Evolutionary conservation across 1,140 invertebrate species (phyloP), one percentile per base, ranked within the genome.

Genomic region (Halyomorpha halys): DNA sequence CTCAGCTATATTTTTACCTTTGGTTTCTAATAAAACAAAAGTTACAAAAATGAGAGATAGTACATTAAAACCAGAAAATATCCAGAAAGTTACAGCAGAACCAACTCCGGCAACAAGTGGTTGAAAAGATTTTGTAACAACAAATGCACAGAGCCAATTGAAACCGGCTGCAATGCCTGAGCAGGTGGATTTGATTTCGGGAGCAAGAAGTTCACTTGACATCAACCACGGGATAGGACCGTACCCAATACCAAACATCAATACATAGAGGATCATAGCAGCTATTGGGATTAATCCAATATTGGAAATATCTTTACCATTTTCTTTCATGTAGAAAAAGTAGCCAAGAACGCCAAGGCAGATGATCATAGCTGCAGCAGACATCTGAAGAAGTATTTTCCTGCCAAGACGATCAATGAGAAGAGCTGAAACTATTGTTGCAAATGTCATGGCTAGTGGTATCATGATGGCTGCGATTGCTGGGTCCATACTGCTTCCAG

Each of bases 191-290:
- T 90, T 86, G 19, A 87, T 81, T 63, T 91, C 87, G 44, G 86
- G 76, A 45, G 89, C 76, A 74, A 87, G 87, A 63, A 90, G 69
- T 73, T 90, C 88, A 18, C 83, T 82, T 75, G 83, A 82, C 78
- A 91, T 82, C 75, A 91, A 82, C 87, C 89, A 93, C 0, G 89
- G 86, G 60, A 93, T 83, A 0, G 89, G 89, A 0, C 89, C 89
- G 66, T 82, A 80, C 21, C 85, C 83, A 53, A 77, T 68, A 1
- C 77, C 75, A 68, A 80, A 81, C 0, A 73, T 71, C 49, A 79
- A 49, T 51, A 81, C 81, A 68, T 80, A 84, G 0, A 81, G 27
- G 3, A 79, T 73, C 0, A 82, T 71, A 63, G 76, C 77, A 0
- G 81, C 71, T 1, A 92, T 71, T 3, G 90, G 88, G 18, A 91